Evolutionary conservation across 2,113 vertebrate genomes (phyloP).

Genomic region (Phaethornis superciliosus): DNA sequence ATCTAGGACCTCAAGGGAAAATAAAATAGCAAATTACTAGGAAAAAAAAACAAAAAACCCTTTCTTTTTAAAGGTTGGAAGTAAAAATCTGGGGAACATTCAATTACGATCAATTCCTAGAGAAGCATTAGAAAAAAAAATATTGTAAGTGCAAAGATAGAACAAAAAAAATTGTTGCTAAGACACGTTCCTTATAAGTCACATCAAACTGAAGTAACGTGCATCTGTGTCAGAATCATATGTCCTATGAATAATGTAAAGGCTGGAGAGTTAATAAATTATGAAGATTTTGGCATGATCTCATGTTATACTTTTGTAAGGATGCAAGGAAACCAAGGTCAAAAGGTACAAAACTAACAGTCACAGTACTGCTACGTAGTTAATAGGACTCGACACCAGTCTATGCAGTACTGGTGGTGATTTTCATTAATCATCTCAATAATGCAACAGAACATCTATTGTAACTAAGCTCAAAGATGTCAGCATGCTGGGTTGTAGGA

Average conservation of each 20-base stretch:
- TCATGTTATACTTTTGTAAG: background rate
- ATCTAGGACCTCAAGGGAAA: background rate
- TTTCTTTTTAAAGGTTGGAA: background rate
- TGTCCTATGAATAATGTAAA: background rate
- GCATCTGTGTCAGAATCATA: background rate
- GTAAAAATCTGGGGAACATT: background rate
- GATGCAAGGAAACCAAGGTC: background rate
- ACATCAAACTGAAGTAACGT: background rate
- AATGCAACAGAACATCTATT: slow-evolving; percentile 26
- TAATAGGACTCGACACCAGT: background rate
- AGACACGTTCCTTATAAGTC: background rate
- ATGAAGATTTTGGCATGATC: background rate
- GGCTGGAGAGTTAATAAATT: background rate
- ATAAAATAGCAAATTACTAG: background rate
- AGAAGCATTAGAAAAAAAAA: background rate
- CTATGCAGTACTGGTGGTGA: background rate
- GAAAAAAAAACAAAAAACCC: accelerated
- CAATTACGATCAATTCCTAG: background rate
- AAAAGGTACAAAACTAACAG: background rate
- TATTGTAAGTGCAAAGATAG: background rate
- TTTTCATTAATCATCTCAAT: slow-evolving; percentile 51
- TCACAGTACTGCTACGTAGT: background rate
- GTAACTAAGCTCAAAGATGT: slow-evolving; percentile 10
- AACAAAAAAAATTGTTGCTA: background rate
- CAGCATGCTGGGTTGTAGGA: background rate